Conservation (phyloP, 2,888 invertebrate species). For the Netelia virgata region DNA sequence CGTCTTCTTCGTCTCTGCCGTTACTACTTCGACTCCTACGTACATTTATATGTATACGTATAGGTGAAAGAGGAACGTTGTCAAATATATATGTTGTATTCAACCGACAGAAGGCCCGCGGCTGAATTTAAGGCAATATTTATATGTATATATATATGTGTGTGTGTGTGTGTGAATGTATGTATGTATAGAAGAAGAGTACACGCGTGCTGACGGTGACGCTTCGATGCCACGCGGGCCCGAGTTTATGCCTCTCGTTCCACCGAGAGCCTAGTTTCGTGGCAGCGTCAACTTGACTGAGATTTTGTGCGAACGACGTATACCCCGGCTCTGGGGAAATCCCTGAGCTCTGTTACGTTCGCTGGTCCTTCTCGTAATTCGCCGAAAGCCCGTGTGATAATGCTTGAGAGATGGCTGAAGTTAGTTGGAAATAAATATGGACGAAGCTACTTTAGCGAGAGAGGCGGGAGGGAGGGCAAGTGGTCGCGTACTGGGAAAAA, state of each 20-base stretch:
- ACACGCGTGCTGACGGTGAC: constrained; percentile 44
- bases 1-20: constrained; percentile 61
- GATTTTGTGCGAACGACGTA: constrained; percentile 34
- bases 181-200: background rate
- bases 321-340: constrained; percentile 36
- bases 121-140: constrained; percentile 40
- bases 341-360: constrained; percentile 17
- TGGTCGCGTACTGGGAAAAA: constrained; percentile 1
- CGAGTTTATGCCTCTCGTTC: constrained; percentile 27
- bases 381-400: constrained; percentile 18
- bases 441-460: background rate
- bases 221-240: constrained; percentile 36
- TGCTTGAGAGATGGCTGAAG: constrained; percentile 13
- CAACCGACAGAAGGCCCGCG: constrained; percentile 36
- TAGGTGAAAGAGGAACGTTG: constrained; percentile 18
- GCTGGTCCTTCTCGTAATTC: background rate
- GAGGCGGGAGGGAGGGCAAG: background rate
- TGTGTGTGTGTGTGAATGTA: background rate
- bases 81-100: constrained; percentile 28
- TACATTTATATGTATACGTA: constrained; percentile 7
- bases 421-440: constrained; percentile 8
- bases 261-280: constrained; percentile 9
- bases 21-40: constrained; percentile 62
- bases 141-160: constrained; percentile 5
- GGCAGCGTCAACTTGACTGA: constrained; percentile 50